Evolutionary conservation across 2,888 invertebrate species (phyloP).

Genomic region (Seira sanloemensis): DNA sequence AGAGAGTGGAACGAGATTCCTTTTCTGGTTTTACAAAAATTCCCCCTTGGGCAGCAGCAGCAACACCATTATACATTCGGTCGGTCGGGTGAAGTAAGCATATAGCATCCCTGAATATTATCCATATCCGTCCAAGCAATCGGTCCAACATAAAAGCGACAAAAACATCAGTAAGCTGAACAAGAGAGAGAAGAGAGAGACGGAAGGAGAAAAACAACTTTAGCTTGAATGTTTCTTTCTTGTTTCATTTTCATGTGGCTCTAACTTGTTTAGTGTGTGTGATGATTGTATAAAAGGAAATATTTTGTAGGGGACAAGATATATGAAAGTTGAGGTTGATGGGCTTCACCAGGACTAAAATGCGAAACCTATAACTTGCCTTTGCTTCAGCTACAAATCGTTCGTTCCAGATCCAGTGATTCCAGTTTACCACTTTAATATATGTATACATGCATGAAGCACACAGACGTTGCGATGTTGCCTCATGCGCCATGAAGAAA

Average conservation of each 20-base stretch:
- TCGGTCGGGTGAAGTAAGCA: neutral
- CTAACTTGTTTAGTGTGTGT: slow-evolving; percentile 32
- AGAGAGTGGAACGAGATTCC: slow-evolving; percentile 59
- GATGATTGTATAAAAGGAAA: neutral
- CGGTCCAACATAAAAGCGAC: slow-evolving; percentile 6
- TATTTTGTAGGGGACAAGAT: slow-evolving; percentile 40
- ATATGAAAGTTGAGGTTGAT: slow-evolving; percentile 52
- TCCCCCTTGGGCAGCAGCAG: slow-evolving; percentile 60
- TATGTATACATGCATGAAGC: neutral
- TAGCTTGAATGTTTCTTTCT: slow-evolving; percentile 44
- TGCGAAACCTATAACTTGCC: neutral
- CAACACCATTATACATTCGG: slow-evolving; percentile 1
- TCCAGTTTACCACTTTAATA: slow-evolving; percentile 42
- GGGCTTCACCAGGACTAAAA: slow-evolving; percentile 23
- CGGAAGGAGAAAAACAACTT: slow-evolving; percentile 67
- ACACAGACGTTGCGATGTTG: neutral
- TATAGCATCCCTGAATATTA: slow-evolving; percentile 45
- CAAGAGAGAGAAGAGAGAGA: slow-evolving; percentile 35
- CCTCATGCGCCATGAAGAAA: neutral
- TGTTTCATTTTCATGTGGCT: slow-evolving; percentile 21
- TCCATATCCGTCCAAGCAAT: slow-evolving; percentile 33
- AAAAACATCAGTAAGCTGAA: slow-evolving; percentile 23
- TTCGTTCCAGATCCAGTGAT: slow-evolving; percentile 61
- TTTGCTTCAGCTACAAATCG: neutral
- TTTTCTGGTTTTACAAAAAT: slow-evolving; percentile 61